Base-by-base conservation (phyloP, 1,140 invertebrate genomes). In the Yoshiicerus persimilis region DNA sequence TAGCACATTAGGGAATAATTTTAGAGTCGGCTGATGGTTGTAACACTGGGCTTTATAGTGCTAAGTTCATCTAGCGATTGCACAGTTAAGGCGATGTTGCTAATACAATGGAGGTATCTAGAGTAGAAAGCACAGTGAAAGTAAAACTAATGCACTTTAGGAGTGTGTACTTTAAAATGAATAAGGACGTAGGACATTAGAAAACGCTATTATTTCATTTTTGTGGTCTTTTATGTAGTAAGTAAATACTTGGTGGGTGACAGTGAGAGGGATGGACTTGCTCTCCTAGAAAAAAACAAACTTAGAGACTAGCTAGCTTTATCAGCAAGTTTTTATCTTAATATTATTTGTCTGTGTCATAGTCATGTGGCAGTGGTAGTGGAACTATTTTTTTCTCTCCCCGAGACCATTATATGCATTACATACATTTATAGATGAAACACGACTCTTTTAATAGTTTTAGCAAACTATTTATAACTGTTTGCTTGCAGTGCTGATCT, bases 1-100 rank as follows among this genome's bases (percentile, higher is more conserved):
- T 85, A 85, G 87, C 41, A 32, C 87, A 85, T 88, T 88, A 88
- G 87, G 87, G 87, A 66, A 88, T 88, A 88, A 88, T 88, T 87
- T 77, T 64, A 83, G 38, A 85, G 25, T 23, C 16, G 25, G 27
- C 83, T 84, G 38, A 47, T 84, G 83, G 38, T 30, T 32, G 38
- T 47, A 62, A 47, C 38, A 41, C 13, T 47, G 83, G 83, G 32
- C 32, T 80, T 80, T 36, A 80, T 20, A 34, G 34, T n/a, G 1
- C 3, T 56, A 56, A 56, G 66, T 70, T 70, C 66, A 70, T 70
- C 16, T 56, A 56, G 47, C 47, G 47, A 70, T 70, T 70, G 25
- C 30, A 70, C 25, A 4, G 11, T 70, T 70, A 30, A 10, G 4
- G 10, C 30, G 13, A 16, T 30, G 25, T 16, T 70, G 27, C 47